Evolutionary conservation across 1,140 invertebrate species (phyloP).

Genomic region (Drosophila nikananu): DNA sequence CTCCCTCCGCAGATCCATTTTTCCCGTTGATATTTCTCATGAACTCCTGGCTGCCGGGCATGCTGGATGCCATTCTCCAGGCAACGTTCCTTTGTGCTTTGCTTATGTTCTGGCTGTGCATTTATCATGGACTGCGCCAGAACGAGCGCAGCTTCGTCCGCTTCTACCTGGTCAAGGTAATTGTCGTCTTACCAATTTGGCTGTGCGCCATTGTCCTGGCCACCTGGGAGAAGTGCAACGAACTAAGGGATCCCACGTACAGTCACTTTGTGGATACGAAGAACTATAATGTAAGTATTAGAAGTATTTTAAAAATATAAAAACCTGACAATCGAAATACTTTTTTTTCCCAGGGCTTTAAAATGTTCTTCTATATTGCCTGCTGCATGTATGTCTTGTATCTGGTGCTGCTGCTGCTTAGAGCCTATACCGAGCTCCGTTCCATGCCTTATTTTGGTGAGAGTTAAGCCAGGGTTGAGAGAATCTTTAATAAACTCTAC

Average conservation of each 20-base stretch:
- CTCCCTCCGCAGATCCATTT: constrained; percentile 91
- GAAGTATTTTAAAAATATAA: too few species aligned
- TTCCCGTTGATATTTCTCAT: constrained; percentile 96
- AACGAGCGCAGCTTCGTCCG: constrained; percentile 93
- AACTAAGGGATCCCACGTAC: constrained; percentile 96
- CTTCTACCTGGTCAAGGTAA: constrained; percentile 96
- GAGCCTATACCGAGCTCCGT: constrained; percentile 96
- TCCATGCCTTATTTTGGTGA: constrained; percentile 99
- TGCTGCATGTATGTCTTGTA: constrained; percentile 94
- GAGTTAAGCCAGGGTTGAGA: constrained; percentile 31
- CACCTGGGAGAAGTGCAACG: constrained; percentile 95
- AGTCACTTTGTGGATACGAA: constrained; percentile 95
- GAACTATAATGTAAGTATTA: constrained; percentile 92
- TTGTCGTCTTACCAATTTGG: constrained; percentile 95
- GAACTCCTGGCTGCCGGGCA: constrained; percentile 95
- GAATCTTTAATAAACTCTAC: neutral
- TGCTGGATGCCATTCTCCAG: constrained; percentile 96
- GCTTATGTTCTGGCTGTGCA: constrained; percentile 95
- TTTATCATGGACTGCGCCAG: constrained; percentile 97
- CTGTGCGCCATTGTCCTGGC: constrained; percentile 93
- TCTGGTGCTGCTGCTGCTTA: constrained; percentile 92
- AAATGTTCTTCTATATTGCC: constrained; percentile 95
- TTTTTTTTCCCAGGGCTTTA: constrained; percentile 87
- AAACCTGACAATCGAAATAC: neutral
- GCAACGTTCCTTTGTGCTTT: constrained; percentile 95